Evolutionary conservation across 2,797 vertebrate species (phyloP), one percentile per base, ranked within the genome.

Genomic region (Alosa sapidissima): DNA sequence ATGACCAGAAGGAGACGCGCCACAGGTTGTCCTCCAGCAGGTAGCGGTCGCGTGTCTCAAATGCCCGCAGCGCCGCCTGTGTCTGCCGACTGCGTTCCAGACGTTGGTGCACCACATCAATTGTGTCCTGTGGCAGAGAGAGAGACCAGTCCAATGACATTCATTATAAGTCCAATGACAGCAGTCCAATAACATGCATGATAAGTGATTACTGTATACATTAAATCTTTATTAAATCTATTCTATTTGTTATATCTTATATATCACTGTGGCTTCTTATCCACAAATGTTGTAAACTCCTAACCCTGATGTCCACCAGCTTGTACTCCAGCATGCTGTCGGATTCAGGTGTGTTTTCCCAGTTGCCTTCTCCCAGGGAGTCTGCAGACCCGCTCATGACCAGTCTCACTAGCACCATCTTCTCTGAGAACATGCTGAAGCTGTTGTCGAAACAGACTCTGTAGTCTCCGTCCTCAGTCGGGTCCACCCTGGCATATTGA

Each of bases 381-480:
- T 91, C 87, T 47, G 90, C 92, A 45, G 91, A 88, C 36, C 89
- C 88, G 0, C 94, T 94, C 47, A 95, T 89, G 87, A 96, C 90
- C 81, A 98, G 93, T 87, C 95, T 93, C 16, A 98, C 97, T 91
- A 97, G 97, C 54, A 98, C 95, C 88, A 97, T 92, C 92, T 98
- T 98, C 91, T 96, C 95, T 0, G 96, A 96, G 75, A 96, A 89
- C 72, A 93, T 95, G 90, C 97, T 98, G 93, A 97, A 98, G 89
- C 95, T 97, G 93, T 98, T 98, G 92, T 98, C 97, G 7, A 98
- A 98, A 90, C 97, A 98, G 55, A 98, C 90, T 84, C 92, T 92
- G 92, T 98, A 97, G 91, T 98, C 97, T 1, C 97, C 97, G 0
- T 92, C 91, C 65, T 96, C 96, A 0, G 96, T 96, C 58, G 93